phyloP scores from a whole-genome alignment of 2,888 invertebrate genomes.

The Pyralis farinalis region DNA sequence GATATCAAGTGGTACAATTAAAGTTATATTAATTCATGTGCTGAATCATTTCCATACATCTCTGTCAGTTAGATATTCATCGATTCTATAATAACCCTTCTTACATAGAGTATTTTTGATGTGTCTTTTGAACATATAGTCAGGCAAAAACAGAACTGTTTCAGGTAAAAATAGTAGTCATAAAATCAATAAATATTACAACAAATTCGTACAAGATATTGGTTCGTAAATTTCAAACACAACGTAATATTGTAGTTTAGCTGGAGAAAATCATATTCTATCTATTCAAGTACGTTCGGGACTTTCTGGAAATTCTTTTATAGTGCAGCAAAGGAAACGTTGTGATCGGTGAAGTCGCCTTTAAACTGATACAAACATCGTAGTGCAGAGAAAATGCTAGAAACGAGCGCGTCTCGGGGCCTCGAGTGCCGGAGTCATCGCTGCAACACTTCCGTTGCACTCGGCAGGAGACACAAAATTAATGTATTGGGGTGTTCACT shows the following conservation, averaged over 20 bases:
- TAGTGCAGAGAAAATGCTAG: conserved; percentile 15
- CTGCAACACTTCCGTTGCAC: conserved; percentile 55
- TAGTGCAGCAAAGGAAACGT: conserved; percentile 46
- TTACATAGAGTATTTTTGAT: too few relatives aligned
- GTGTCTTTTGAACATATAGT: too few relatives aligned
- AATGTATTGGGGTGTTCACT: conserved; percentile 15
- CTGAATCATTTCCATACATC: too few relatives aligned
- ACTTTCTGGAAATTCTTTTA: conserved; percentile 57
- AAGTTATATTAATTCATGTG: too few relatives aligned
- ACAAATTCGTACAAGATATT: conserved; percentile 2
- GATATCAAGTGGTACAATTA: too few relatives aligned
- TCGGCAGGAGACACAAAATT: conserved; percentile 32
- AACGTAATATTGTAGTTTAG: conserved; percentile 4
- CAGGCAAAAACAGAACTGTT: too few relatives aligned
- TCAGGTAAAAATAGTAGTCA: too few relatives aligned
- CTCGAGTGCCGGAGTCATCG: conserved; percentile 36
- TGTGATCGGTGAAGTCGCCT: conserved; percentile 58
- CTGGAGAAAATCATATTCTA: conserved; percentile 23
- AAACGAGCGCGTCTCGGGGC: conserved; percentile 29
- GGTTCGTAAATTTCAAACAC: neutral
- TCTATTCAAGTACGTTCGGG: conserved; percentile 49
- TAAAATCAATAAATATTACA: neutral
- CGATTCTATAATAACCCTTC: too few relatives aligned
- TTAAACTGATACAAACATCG: conserved; percentile 67
- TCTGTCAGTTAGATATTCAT: too few relatives aligned